Evolutionary conservation across 2,888 invertebrate genomes (phyloP).

Genomic region (Cerceris rybyensis): DNA sequence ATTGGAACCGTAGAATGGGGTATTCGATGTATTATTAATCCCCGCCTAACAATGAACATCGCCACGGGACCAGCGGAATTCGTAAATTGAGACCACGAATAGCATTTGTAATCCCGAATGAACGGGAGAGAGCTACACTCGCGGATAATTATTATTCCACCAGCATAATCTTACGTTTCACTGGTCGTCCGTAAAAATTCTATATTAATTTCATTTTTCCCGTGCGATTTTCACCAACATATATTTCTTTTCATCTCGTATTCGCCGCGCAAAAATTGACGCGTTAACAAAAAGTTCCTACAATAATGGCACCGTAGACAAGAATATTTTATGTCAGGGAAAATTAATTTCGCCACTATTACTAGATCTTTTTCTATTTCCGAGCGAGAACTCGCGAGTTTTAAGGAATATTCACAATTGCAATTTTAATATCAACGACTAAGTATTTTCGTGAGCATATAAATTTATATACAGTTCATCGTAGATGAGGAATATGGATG

Average conservation of each 20-base stretch:
- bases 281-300: too few species aligned
- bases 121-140: conserved; percentile 10
- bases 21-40: conserved; percentile 74
- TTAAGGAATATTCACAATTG: too few species aligned
- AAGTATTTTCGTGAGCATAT: too few species aligned
- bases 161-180: conserved; percentile 17
- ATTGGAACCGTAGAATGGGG: conserved; percentile 39
- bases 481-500: too few species aligned
- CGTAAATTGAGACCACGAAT: conserved; percentile 67
- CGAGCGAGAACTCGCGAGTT: too few species aligned
- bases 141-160: conserved; percentile 51
- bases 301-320: too few species aligned
- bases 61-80: conserved; percentile 64
- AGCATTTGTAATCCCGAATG: conserved; percentile 65
- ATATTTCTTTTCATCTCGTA: neutral
- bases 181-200: conserved; percentile 11
- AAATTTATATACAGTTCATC: too few species aligned
- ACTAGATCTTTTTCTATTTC: too few species aligned
- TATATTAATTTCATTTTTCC: neutral
- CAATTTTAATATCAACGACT: too few species aligned
- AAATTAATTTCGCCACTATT: too few species aligned
- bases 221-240: neutral
- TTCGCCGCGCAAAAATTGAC: neutral
- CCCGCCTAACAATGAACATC: conserved; percentile 69
- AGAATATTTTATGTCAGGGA: too few species aligned